phyloP scores from a whole-genome alignment of 2,797 vertebrate genomes.

The Sylvia borin region DNA sequence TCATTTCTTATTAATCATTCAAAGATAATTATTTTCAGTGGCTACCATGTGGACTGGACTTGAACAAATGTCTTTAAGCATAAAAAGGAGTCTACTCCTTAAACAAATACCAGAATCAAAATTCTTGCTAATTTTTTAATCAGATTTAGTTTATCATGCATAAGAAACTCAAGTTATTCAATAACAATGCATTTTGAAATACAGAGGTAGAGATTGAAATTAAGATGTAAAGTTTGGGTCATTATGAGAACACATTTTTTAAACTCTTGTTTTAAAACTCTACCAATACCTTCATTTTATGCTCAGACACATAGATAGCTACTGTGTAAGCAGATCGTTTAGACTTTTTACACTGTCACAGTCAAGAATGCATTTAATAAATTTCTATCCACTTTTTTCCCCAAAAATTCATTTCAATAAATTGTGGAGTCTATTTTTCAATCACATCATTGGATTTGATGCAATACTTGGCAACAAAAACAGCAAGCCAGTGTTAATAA shows the following conservation, averaged over 20 bases:
- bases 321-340: background rate
- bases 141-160: background rate
- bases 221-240: background rate
- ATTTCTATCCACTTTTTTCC: background rate
- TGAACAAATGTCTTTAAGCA: background rate
- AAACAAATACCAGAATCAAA: background rate
- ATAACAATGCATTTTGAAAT: background rate
- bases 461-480: background rate
- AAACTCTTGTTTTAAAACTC: background rate
- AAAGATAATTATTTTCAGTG: background rate
- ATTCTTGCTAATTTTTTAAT: background rate
- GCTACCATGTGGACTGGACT: background rate
- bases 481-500: background rate
- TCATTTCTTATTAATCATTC: background rate
- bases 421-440: background rate
- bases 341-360: background rate
- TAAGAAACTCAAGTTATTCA: background rate
- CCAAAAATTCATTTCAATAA: background rate
- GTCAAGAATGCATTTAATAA: background rate
- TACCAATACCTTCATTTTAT: background rate
- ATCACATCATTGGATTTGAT: background rate
- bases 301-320: background rate
- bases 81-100: background rate
- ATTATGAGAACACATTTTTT: background rate
- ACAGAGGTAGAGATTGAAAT: background rate